A percentile compares a stretch with the other conserved stretches of the same genome.
phyloP scores from a whole-genome alignment of 2,113 vertebrate genomes.

The Garra rufa region DNA sequence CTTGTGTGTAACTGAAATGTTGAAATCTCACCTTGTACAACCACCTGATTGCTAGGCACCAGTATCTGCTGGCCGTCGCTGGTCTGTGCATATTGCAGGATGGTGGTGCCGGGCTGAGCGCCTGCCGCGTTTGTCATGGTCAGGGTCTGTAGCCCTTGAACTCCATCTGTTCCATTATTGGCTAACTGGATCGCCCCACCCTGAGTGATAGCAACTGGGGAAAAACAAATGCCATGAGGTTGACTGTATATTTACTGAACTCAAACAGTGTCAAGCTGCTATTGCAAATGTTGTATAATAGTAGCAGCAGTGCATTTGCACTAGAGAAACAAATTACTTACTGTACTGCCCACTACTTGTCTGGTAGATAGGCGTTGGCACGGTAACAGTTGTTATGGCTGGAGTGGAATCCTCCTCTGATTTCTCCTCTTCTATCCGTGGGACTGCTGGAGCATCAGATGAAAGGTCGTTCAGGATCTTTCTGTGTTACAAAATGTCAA shows the following conservation, averaged over 20 bases:
- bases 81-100: slow-evolving; percentile 98
- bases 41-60: slow-evolving; percentile 97
- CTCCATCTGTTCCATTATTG: slow-evolving; percentile 96
- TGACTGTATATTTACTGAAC: background rate
- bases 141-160: slow-evolving; percentile 93
- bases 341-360: slow-evolving; percentile 99
- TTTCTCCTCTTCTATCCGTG: slow-evolving; percentile 97
- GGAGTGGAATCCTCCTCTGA: slow-evolving; percentile 94
- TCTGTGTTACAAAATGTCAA: slow-evolving; percentile 70
- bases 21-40: slow-evolving; percentile 91
- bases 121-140: slow-evolving; percentile 93
- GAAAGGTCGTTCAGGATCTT: slow-evolving; percentile 99
- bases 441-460: slow-evolving; percentile 92
- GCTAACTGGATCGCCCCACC: slow-evolving; percentile 97
- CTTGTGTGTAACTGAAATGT: background rate
- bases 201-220: slow-evolving; percentile 96
- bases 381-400: slow-evolving; percentile 94
- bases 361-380: slow-evolving; percentile 99
- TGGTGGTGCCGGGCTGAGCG: slow-evolving; percentile 90
- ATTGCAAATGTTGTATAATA: background rate
- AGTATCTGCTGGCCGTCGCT: slow-evolving; percentile 98
- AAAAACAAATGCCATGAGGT: slow-evolving; percentile 10
- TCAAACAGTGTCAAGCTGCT: background rate
- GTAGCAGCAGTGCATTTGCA: background rate
- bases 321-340: slow-evolving; percentile 72